A percentile compares a stretch with the other conserved stretches of the same genome.
phyloP scores from a whole-genome alignment of 2,113 vertebrate species.

The Trichechus manatus region DNA sequence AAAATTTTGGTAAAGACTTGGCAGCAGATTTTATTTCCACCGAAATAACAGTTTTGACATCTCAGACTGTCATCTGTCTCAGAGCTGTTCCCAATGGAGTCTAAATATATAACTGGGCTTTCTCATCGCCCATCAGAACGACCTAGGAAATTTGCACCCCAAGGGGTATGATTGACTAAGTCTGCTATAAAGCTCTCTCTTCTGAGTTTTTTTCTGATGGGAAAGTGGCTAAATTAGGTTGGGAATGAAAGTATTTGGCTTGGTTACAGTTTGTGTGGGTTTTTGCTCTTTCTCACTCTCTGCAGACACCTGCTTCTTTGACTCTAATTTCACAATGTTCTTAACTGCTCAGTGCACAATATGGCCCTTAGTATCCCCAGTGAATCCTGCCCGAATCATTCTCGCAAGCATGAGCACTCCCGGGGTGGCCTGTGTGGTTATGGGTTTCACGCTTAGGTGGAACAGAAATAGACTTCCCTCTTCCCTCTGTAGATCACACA shows the following conservation, averaged over 20 bases:
- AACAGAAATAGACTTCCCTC: not conserved
- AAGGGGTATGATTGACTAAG: not conserved
- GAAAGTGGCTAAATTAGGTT: slow-evolving; percentile 49
- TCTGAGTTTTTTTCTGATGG: slow-evolving; percentile 59
- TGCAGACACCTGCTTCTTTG: slow-evolving; percentile 61
- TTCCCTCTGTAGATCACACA: not conserved
- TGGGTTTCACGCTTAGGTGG: not conserved
- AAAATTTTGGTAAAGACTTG: slow-evolving; percentile 67
- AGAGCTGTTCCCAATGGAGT: slow-evolving; percentile 50
- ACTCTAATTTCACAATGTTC: slow-evolving; percentile 37
- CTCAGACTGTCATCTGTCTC: slow-evolving; percentile 45
- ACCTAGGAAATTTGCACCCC: slow-evolving; percentile 15
- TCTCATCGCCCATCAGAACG: not conserved
- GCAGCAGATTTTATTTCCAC: slow-evolving; percentile 62
- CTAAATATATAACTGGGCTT: slow-evolving; percentile 49
- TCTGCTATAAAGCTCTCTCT: not conserved
- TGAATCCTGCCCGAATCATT: not conserved
- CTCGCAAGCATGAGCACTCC: accelerated
- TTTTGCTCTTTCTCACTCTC: not conserved
- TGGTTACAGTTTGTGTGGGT: not conserved
- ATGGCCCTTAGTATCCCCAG: not conserved
- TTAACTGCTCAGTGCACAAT: not conserved
- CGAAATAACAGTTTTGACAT: slow-evolving; percentile 66
- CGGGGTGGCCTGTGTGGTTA: not conserved
- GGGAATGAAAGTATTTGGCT: slow-evolving; percentile 55